phyloP scores from a whole-genome alignment of 2,888 invertebrate species.

The Nemurella pictetii region DNA sequence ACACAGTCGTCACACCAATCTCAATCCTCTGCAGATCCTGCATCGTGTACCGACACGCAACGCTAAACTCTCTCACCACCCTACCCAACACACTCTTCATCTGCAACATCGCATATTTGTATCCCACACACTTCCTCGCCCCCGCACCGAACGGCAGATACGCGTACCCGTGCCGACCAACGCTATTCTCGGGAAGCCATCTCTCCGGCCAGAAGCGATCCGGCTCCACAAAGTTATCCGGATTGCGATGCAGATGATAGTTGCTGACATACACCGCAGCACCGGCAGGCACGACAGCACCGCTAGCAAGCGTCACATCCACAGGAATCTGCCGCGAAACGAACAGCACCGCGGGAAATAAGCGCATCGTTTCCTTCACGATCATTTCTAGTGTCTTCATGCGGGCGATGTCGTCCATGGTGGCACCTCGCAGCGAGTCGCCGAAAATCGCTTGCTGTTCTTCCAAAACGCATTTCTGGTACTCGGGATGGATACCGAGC shows the following conservation, averaged over 20 bases:
- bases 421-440: constrained; percentile 27
- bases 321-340: constrained; percentile 31
- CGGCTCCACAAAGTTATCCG: constrained; percentile 36
- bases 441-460: constrained; percentile 38
- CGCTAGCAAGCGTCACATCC: constrained; percentile 26
- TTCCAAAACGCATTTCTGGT: constrained; percentile 39
- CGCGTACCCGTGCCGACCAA: constrained; percentile 38
- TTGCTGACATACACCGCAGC: constrained; percentile 37
- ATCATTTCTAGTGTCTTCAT: constrained; percentile 42
- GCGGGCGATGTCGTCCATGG: constrained; percentile 39
- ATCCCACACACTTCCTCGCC: constrained; percentile 41
- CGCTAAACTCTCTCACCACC: constrained; percentile 34
- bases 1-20: background rate
- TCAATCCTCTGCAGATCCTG: background rate
- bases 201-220: constrained; percentile 40
- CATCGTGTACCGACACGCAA: background rate
- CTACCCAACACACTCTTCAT: constrained; percentile 40
- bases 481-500: constrained; percentile 40
- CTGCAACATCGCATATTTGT: constrained; percentile 42
- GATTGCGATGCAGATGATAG: constrained; percentile 36
- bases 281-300: constrained; percentile 30
- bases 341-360: constrained; percentile 40
- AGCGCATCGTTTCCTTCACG: constrained; percentile 42
- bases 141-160: constrained; percentile 42
- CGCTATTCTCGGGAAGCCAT: constrained; percentile 39